Evolutionary conservation across 2,113 vertebrate species (phyloP).

Genomic region (Drymodes brunneopygia): DNA sequence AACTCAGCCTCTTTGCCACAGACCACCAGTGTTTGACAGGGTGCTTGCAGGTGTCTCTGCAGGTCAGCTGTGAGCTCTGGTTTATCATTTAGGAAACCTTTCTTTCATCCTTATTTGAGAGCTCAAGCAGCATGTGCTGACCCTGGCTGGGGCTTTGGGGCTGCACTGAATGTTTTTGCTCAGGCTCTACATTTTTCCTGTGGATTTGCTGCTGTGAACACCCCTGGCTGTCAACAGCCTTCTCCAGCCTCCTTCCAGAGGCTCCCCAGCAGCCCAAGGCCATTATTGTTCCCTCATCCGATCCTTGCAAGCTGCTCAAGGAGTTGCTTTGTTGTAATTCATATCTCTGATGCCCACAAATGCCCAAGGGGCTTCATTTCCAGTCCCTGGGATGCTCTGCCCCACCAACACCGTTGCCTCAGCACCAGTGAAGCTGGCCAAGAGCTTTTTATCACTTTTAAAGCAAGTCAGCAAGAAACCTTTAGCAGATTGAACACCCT

Average conservation of each 20-base stretch:
- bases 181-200: background rate
- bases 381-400: conserved; percentile 9
- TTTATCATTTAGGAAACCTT: background rate
- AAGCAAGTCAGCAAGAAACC: conserved; percentile 9
- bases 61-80: background rate
- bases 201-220: background rate
- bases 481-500: background rate
- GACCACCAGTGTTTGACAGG: background rate
- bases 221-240: background rate
- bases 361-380: background rate
- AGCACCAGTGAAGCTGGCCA: background rate
- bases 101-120: background rate
- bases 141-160: background rate
- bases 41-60: background rate
- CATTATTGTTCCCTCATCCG: background rate
- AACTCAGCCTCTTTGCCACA: background rate
- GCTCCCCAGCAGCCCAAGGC: background rate
- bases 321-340: background rate
- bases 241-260: background rate
- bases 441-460: background rate
- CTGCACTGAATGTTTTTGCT: background rate
- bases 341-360: background rate
- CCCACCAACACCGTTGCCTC: background rate
- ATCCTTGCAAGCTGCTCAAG: background rate
- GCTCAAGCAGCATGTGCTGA: background rate